Base-by-base conservation (phyloP, 1,140 invertebrate species). In the Spodoptera frugiperda region DNA sequence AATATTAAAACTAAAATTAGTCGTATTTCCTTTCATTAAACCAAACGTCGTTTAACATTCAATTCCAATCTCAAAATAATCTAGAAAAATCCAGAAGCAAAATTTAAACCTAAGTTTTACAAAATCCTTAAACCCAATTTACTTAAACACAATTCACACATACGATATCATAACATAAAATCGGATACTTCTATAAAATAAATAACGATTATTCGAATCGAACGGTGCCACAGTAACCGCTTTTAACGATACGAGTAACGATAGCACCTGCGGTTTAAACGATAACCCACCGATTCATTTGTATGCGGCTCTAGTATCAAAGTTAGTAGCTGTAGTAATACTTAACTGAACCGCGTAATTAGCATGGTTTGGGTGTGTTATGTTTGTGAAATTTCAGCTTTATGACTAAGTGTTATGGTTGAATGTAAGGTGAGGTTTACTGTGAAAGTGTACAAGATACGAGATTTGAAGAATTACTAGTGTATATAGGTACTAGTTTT, bases 281-380 rank as follows among this genome's bases (percentile, higher is more conserved):
- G 73, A 72, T 76, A 72, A 72, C 63, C 55, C 78, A 25, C 53
- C 71, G 65, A 49, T 73, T 73, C 76, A 82, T 82, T 82, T 75
- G 77, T 82, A 82, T 82, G 71, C 80, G 25, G 63, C 51, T 11
- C 55, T 39, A n/a, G 77, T 79, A 48, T 49, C 48, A 30, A 25
- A 82, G 68, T 79, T 77, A 79, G 75, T 63, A 39, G 55, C 49
- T 59, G 54, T 59, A 70, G 59, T 74, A 78, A 77, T 71, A 68
- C 70, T 71, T 77, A 77, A 79, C 55, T 49, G 71, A 49, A 59
- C 75, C 61, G 30, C 57, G 71, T 79, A 82, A 82, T 82, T 82
- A 78, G 70, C 77, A 65, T 77, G 48, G 67, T 55, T 79, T 25
- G 51, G 55, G 2, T 75, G 73, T 65, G 48, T 75, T 75, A 54